Evolutionary conservation across 2,113 vertebrate species (phyloP).

Genomic region (Cacatua alba): DNA sequence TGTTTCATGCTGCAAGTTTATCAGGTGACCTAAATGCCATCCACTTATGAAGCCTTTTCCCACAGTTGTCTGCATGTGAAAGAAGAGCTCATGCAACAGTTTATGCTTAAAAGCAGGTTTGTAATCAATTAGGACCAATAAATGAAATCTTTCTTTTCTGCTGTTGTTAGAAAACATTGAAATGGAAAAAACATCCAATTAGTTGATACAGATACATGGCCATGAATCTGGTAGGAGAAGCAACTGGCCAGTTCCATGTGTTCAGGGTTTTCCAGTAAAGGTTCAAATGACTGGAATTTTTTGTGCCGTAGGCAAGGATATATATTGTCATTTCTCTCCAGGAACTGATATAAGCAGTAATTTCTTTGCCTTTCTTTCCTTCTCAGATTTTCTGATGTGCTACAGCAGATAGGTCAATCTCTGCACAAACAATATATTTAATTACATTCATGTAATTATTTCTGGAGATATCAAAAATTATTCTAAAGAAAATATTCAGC

Average conservation of each 20-base stretch:
- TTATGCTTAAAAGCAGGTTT: neutral
- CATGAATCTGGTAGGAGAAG: neutral
- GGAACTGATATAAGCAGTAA: neutral
- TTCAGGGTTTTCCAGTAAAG: neutral
- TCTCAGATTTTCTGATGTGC: neutral
- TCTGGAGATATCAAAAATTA: neutral
- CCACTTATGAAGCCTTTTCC: neutral
- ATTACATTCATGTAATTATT: neutral
- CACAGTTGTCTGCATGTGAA: neutral
- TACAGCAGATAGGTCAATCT: neutral
- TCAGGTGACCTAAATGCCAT: neutral
- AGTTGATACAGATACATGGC: fast-evolving
- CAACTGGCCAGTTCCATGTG: neutral
- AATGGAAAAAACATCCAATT: neutral
- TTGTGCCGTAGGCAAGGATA: neutral
- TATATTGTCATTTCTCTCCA: neutral
- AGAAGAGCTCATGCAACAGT: neutral
- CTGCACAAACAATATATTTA: neutral
- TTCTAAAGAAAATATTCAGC: neutral
- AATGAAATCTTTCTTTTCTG: neutral
- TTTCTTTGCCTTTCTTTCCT: neutral
- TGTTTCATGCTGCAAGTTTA: neutral
- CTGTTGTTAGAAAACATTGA: neutral
- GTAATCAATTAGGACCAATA: neutral
- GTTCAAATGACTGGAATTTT: neutral